Base-by-base conservation (phyloP, 2,888 invertebrate genomes). In the Halictus ligatus region DNA sequence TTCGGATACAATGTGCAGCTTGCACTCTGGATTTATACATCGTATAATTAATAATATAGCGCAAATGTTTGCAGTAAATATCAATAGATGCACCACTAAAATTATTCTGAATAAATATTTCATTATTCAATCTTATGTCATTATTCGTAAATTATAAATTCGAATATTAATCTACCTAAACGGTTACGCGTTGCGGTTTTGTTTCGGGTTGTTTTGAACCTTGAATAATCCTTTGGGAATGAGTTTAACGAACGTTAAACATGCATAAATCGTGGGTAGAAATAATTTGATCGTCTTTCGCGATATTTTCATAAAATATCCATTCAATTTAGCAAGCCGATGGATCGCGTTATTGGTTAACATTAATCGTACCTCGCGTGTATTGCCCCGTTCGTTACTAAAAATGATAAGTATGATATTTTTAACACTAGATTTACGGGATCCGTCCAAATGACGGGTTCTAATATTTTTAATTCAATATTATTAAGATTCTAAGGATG, bases 61-160 rank as follows among this genome's bases (percentile, higher is more conserved):
- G 13, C 13, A 71, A 43, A 71, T n/a, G 43, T 58, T 60, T 43
- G 54, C 40, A 10, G 43, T n/a, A 60, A 76, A 76, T 18, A 48
- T n/a, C 18, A 21, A 10, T 29, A 46, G 64, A 46, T 76, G 15
- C 6, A 60, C 50, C 43, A 13, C n/a, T 6, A n/a, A n/a, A 71
- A 71, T n/a, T 7, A 71, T 43, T 43, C n/a, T 13, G 40, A 71
- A n/a, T 13, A 71, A 43, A 43, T 69, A 69, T n/a, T 71, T 71
- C 71, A 43, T 43, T 71, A n/a, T 43, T 40, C 69, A 4, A 40
- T 40, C 40, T 40, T 71, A n/a, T n/a, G n/a, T 71, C 69, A 1
- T 12, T 71, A 12, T 43, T 10, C 35, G 5, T 43, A 43, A 43
- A 71, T 71, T 43, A 8, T 18, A 10, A 21, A 35, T 15, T 15